Conservation (phyloP, 2,113 vertebrate genomes). For the Eubucco bourcierii region DNA sequence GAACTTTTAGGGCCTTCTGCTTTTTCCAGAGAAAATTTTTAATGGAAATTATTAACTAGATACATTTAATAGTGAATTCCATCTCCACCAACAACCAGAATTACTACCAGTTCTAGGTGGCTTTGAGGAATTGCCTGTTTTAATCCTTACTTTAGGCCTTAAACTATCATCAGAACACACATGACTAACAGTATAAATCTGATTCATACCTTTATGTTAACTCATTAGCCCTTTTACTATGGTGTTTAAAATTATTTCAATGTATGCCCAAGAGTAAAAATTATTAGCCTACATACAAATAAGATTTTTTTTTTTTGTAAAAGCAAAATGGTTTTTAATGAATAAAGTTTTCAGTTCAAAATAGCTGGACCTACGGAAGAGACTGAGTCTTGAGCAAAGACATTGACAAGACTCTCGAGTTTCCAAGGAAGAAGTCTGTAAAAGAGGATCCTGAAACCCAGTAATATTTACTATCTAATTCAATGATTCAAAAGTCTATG, state of each 20-base stretch:
- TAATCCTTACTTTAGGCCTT: neutral
- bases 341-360: neutral
- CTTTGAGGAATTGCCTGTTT: neutral
- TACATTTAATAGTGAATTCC: neutral
- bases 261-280: neutral
- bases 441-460: conserved; percentile 33
- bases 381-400: neutral
- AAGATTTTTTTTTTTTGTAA: neutral
- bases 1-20: neutral
- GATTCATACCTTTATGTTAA: neutral
- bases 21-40: neutral
- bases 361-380: neutral
- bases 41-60: neutral
- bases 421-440: conserved; percentile 30
- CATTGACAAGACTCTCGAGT: neutral
- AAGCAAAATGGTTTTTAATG: neutral
- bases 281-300: neutral
- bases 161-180: neutral
- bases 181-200: neutral
- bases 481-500: conserved; percentile 71
- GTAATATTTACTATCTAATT: conserved; percentile 75
- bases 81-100: neutral
- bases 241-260: neutral
- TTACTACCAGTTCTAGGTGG: neutral
- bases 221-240: neutral